Evolutionary conservation across 2,113 vertebrate genomes (phyloP), one percentile per base, ranked within the genome.

Genomic region (Calcarius ornatus): DNA sequence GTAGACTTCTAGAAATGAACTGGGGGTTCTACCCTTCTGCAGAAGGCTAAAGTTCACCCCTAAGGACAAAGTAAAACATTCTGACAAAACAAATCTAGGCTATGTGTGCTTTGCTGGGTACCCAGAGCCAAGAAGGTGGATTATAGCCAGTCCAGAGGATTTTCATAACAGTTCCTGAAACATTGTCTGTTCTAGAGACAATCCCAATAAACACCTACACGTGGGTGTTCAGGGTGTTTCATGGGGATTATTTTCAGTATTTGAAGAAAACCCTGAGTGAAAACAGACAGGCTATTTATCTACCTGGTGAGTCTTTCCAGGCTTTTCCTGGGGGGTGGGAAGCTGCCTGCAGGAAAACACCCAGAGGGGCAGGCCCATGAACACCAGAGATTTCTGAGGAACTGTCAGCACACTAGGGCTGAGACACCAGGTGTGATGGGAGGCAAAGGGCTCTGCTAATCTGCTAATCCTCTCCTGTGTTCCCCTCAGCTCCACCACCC

Each of bases 401-500:
- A 1, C 21, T 45, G 5, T 42, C 24, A 31, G 27, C 70, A 17
- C 6, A 1, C 17, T 48, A 31, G 60, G 13, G 28, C 54, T 2
- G 5, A 70, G 47, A 51, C 13, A 13, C 27, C 40, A 38, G 28
- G 38, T 69, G 28, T 33, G 30, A 80, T 51, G 45, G 51, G 54
- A 42, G 63, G 38, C 20, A 54, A 61, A 42, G 23, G 16, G 33
- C 81, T 70, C 25, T 85, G 31, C 78, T 95, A 82, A 91, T 70
- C 25, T 85, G 31, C 78, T 95, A 82, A 91, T 50, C 57, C 89
- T 95, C n/a, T 64, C 87, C 37, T 57, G n/a, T 97, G 25, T 73
- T 93, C 68, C 94, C 95, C 88, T 30, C 94, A 99, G 99, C 97
- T 99, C 12, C 98, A 99, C 79, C 99, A 99, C 96, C 99, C 99